Conservation (phyloP, 2,888 invertebrate species). For the Aleiodes leptofemur region DNA sequence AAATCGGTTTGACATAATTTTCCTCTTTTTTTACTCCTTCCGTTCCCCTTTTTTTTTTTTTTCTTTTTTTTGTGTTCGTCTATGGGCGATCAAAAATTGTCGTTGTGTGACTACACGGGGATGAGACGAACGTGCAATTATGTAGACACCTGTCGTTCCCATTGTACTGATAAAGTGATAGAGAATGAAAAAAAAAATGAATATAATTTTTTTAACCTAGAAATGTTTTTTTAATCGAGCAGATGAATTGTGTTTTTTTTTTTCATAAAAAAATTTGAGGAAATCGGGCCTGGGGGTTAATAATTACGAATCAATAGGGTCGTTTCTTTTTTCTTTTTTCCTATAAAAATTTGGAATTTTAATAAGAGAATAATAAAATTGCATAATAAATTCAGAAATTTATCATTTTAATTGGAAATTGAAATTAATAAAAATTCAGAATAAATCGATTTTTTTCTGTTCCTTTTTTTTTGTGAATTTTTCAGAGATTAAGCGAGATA, state of each 20-base stretch:
- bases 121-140: slow-evolving; percentile 46
- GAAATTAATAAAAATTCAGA: no score
- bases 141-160: slow-evolving; percentile 44
- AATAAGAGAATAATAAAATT: no score
- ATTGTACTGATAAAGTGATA: slow-evolving; percentile 37
- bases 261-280: background rate
- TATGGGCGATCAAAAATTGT: slow-evolving; percentile 55
- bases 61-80: slow-evolving; percentile 36
- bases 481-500: no score
- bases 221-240: slow-evolving; percentile 6
- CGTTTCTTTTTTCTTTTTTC: no score
- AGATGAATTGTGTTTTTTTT: slow-evolving; percentile 12
- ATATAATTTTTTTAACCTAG: background rate
- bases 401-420: no score
- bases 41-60: no score
- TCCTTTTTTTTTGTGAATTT: no score
- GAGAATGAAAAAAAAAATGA: slow-evolving; percentile 10
- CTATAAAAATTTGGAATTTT: no score
- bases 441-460: no score
- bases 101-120: slow-evolving; percentile 49
- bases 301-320: no score
- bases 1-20: slow-evolving; percentile 35
- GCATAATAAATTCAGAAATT: no score
- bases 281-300: background rate
- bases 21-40: slow-evolving; percentile 6